Evolutionary conservation across 1,140 invertebrate species (phyloP).

Genomic region (Drosophila ercepeae): DNA sequence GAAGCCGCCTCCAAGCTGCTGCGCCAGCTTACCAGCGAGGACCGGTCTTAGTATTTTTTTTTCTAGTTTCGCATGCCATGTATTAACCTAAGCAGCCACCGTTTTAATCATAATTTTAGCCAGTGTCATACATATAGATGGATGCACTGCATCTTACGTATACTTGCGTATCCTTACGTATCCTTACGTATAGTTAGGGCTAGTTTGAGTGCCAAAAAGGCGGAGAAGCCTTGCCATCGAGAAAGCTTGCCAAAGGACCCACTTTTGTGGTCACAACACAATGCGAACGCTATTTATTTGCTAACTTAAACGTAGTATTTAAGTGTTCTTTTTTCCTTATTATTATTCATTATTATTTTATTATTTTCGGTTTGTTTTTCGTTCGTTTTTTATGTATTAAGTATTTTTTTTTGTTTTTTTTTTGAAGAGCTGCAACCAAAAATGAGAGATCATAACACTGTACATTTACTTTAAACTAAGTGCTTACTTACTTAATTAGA

Average conservation of each 20-base stretch:
- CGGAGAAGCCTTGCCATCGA: conserved; percentile 23
- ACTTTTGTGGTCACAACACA: conserved; percentile 21
- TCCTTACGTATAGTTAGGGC: conserved; percentile 63
- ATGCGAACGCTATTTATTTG: conserved; percentile 37
- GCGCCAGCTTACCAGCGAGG: conserved; percentile 41
- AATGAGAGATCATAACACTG: conserved; percentile 49
- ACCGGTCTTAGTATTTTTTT: conserved; percentile 42
- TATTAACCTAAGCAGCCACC: conserved; percentile 17
- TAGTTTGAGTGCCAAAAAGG: conserved; percentile 63
- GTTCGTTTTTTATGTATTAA: conserved; percentile 13
- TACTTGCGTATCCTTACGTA: no score
- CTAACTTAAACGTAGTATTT: conserved; percentile 10
- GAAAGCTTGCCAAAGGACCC: conserved; percentile 44
- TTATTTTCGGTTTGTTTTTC: conserved; percentile 6
- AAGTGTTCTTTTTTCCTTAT: conserved; percentile 1
- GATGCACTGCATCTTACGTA: no score
- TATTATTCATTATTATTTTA: conserved; percentile 3
- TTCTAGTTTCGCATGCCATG: conserved; percentile 17
- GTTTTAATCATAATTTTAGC: conserved; percentile 4
- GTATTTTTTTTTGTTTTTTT: conserved; percentile 10
- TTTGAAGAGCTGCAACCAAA: conserved; percentile 51
- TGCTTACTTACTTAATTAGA: conserved; percentile 43
- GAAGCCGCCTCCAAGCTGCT: conserved; percentile 53
- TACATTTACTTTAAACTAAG: conserved; percentile 67
- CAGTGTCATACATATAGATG: conserved; percentile 12